phyloP scores from a whole-genome alignment of 1,140 invertebrate genomes.

The Aplysia californica region DNA sequence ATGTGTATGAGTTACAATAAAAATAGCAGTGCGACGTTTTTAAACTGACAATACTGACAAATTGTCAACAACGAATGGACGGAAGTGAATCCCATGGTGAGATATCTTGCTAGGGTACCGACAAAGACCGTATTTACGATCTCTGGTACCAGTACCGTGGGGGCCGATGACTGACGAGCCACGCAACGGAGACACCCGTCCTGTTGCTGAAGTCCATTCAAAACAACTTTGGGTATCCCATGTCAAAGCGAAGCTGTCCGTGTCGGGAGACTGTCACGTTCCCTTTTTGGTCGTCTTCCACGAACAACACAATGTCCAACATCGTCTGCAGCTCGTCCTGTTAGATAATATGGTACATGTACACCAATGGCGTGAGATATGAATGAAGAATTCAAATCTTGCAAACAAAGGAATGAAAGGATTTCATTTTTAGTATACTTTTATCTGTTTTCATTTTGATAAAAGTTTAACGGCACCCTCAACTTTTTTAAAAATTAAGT shows the following conservation, averaged over 20 bases:
- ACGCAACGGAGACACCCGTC: background rate
- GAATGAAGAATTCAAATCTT: too few relatives aligned
- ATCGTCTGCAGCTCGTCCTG: constrained; percentile 45
- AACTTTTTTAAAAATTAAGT: too few relatives aligned
- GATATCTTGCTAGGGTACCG: too few relatives aligned
- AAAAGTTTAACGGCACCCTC: too few relatives aligned
- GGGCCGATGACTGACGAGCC: background rate
- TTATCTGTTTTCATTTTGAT: too few relatives aligned
- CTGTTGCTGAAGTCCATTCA: background rate
- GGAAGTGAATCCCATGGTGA: background rate
- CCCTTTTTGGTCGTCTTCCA: constrained; percentile 44
- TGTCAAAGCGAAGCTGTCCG: constrained; percentile 8
- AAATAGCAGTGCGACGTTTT: background rate
- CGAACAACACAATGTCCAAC: constrained; percentile 42
- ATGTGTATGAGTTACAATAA: background rate
- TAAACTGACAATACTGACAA: background rate
- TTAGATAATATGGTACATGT: too few relatives aligned
- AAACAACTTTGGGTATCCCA: background rate
- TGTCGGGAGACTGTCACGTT: constrained; percentile 43
- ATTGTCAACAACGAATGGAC: background rate
- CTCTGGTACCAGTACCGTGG: background rate
- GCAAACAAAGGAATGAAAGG: too few relatives aligned
- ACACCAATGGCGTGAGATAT: background rate
- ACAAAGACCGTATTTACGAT: background rate
- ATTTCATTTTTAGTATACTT: too few relatives aligned